Evolutionary conservation across 1,140 invertebrate genomes (phyloP).

Genomic region (Linepithema humile): DNA sequence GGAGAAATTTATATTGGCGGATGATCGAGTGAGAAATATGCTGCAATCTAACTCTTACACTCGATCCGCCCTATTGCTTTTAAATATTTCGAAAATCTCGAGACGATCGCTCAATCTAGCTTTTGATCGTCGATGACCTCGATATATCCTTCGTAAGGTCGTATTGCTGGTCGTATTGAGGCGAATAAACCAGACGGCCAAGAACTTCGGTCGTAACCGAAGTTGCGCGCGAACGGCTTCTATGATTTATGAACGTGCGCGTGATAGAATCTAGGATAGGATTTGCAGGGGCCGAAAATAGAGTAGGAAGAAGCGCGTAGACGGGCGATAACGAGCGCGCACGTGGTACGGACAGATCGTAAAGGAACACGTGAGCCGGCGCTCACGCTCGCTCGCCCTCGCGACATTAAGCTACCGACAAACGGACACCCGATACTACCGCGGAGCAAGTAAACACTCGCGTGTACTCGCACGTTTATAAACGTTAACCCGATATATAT

Average conservation of each 20-base stretch:
- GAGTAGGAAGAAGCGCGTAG: conserved; percentile 7
- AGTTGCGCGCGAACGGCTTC: background rate
- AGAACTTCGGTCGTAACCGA: conserved; percentile 39
- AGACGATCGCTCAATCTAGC: background rate
- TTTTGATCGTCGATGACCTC: background rate
- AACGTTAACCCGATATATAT: conserved; percentile 45
- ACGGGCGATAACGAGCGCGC: conserved; percentile 30
- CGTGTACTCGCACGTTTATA: conserved; percentile 30
- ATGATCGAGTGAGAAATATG: background rate
- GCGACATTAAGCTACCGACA: conserved; percentile 30
- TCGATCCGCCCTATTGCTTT: background rate
- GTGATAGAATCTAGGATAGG: conserved; percentile 2
- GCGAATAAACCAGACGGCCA: background rate
- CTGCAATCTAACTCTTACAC: background rate
- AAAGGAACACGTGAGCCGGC: conserved; percentile 40
- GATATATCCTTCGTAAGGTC: background rate
- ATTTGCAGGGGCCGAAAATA: background rate
- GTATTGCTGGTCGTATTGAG: background rate
- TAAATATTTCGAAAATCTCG: conserved; percentile 17
- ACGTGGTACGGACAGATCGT: conserved; percentile 38
- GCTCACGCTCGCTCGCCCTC: background rate
- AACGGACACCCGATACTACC: conserved; percentile 33
- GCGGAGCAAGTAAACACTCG: conserved; percentile 35
- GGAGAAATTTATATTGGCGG: background rate
- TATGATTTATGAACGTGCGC: conserved; percentile 29